A percentile compares a stretch with the other conserved stretches of the same genome.
Conservation (phyloP, 2,888 invertebrate genomes). For the Heliothis peltigera region DNA sequence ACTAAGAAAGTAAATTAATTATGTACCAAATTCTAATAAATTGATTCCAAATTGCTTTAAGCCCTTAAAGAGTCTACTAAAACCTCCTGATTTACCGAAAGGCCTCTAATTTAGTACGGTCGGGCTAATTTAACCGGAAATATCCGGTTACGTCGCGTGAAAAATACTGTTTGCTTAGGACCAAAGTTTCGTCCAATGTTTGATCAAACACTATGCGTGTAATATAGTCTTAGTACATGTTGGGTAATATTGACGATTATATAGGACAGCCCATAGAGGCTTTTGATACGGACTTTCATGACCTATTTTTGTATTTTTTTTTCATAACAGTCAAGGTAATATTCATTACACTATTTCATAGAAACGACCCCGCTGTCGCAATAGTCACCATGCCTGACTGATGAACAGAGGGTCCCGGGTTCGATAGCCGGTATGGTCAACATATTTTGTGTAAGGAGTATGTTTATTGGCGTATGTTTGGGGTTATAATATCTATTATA, state of each 20-base stretch:
- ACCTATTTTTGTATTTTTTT: conserved; percentile 10
- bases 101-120: conserved; percentile 54
- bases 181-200: conserved; percentile 44
- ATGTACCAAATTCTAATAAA: conserved; percentile 28
- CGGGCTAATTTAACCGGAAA: conserved; percentile 50
- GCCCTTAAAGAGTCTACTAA: conserved; percentile 39
- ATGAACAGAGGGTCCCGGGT: no score
- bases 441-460: no score
- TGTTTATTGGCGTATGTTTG: no score
- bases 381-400: no score
- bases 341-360: no score
- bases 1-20: conserved; percentile 1
- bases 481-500: no score
- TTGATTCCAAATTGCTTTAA: conserved; percentile 49
- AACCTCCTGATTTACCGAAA: conserved; percentile 48
- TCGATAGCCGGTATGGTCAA: no score
- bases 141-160: conserved; percentile 39
- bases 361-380: no score
- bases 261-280: conserved; percentile 19
- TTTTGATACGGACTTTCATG: conserved; percentile 36
- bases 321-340: no score
- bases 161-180: conserved; percentile 56
- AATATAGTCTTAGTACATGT: conserved; percentile 43
- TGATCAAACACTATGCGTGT: conserved; percentile 36
- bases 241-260: conserved; percentile 33